Evolutionary conservation across 2,888 invertebrate genomes (phyloP), one percentile per base, ranked within the genome.

Genomic region (Euplexia lucipara): DNA sequence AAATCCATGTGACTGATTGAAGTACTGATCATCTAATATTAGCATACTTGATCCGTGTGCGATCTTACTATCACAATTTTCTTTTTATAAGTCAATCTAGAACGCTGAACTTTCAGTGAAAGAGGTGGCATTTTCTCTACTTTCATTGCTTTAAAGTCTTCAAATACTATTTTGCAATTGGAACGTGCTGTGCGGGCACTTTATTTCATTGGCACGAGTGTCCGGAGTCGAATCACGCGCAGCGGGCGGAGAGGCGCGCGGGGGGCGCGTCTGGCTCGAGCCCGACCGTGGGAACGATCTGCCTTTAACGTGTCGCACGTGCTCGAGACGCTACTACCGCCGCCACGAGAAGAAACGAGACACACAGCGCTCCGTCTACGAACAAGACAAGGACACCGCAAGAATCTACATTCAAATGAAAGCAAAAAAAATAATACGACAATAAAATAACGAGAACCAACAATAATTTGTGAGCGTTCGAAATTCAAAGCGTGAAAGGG

Each of bases 221-320:
- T 90, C 91, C 91, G 92, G 83, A 88, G 91, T 90, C 84, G 91
- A 90, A 91, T 92, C 93, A 92, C 90, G 90, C 92, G 86, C 89
- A 83, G 85, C 83, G 84, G 80, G 80, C 86, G 75, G 60, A 60
- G 81, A 70, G 81, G 81, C 72, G 84, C 73, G 83, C 79, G 84
- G 82, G 83, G 81, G 57, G 84, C 81, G 82, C 82, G 85, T 83
- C 86, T 86, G 88, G 88, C 88, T 87, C 90, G 91, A 86, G 88
- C 90, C 84, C 83, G 91, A 95, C 94, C 95, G 95, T 95, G 95
- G 95, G 95, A 95, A 95, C 92, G 95, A 88, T 92, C 91, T 93
- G 95, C 94, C 94, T 94, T 95, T 95, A 95, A 93, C 94, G 91
- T 90, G 92, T 92, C 94, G 95, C 95, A 95, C 95, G 95, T 95